Base-by-base conservation (phyloP, 35 echinoderm and acorn worm genomes). In the Diadema setosum region DNA sequence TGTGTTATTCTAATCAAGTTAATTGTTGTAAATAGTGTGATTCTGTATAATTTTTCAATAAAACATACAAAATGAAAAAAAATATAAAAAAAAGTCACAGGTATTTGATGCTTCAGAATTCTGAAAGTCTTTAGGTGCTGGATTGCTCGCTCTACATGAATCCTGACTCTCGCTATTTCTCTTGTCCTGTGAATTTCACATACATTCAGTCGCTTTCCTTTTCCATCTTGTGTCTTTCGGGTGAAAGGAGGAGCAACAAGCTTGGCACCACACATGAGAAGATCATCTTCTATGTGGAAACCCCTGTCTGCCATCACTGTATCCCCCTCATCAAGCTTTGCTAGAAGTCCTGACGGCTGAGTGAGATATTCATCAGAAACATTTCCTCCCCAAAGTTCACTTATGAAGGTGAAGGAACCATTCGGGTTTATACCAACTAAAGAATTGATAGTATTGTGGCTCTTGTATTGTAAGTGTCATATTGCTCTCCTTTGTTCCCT, bases 291-390 rank as follows among this genome's bases (percentile, higher is more conserved):
- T 64, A 90, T 90, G 36, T 83, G 81, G 45, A 90, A 90, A 29
- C 88, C 88, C 18, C 88, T 18, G 42, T 90, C 88, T 9, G 88
- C 88, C 88, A 90, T 90, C 11, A 90, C 88, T 46, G 50, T 70
- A 46, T 90, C 88, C 4, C 88, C 88, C 11, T 82, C 80, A 69
- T 83, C 60, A 16, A 90, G 50, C 27, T 44, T 39, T 33, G 75
- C 81, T 17, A 84, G 30, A 31, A 90, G 59, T 83, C 88, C 88
- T 17, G 41, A 56, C 57, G 83, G 31, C 37, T 70, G 52, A 6
- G 80, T 90, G 20, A 90, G 29, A 56, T 90, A 84, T 46, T 82
- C 82, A 61, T 90, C 88, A 5, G 88, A 90, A n/a, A 84, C 58
- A 67, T 90, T 90, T 70, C 88, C 88, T 26, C 59, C 65, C 78